Base-by-base conservation (phyloP, 2,797 vertebrate species). In the Cynodonichthys magdalenae region DNA sequence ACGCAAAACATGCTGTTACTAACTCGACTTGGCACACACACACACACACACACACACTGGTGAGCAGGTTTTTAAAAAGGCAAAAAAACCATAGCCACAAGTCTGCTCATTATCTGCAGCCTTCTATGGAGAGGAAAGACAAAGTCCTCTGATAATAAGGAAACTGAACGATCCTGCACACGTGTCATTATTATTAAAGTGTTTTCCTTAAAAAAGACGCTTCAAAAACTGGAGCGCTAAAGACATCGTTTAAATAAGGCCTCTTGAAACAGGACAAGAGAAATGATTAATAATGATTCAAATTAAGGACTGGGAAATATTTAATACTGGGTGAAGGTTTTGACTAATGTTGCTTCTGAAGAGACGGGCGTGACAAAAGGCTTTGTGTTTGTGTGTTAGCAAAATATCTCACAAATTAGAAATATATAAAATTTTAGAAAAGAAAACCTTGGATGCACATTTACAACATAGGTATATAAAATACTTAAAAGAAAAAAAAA, bases 1-100 rank as follows among this genome's bases (percentile, higher is more conserved):
- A 50, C 62, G 62, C 55, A 79, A 61, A 77, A 61, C 8, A 44
- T 67, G 66, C 61, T 77, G 71, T 80, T 75, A 36, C 34, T 36
- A 69, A 58, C 47, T 59, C 47, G 12, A 63, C 57, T 74, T 44
- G 53, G 53, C 46, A 28, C 54, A 47, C 10, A 58, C 51, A 57
- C 56, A 46, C 45, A 49, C 49, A 51, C 27, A 36, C 52, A 53
- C 31, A 39, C 29, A 31, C 29, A 31, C 29, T 15, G 14, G 41
- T 42, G 11, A 53, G 20, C 11, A 27, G n/a, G n/a, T n/a, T n/a
- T n/a, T n/a, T n/a, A n/a, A n/a, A n/a, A n/a, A n/a, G n/a, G n/a
- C n/a, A n/a, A 18, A n/a, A 46, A 46, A 6, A n/a, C 20, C 46
- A 12, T 19, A 14, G 18, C 19, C 63, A 63, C 14, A 64, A 51